Conservation (phyloP, 2,113 vertebrate species). For the Prietella phreatophila region DNA sequence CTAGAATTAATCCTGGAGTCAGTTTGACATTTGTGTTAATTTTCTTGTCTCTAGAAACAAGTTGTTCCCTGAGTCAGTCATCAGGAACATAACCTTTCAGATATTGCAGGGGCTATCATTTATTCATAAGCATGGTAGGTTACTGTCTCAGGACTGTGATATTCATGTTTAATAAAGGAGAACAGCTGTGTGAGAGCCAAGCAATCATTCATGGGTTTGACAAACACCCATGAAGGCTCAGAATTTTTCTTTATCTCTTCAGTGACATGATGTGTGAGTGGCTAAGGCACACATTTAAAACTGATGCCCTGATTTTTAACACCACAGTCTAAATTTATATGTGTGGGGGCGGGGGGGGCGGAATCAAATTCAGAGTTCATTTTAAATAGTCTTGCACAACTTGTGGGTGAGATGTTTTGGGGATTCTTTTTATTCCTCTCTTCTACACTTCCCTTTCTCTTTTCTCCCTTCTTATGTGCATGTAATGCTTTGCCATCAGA, state of each 20-base stretch:
- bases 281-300: not conserved
- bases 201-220: constrained; percentile 45
- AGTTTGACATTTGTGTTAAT: constrained; percentile 55
- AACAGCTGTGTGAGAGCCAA: constrained; percentile 33
- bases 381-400: constrained; percentile 54
- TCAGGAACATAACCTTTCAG: constrained; percentile 99
- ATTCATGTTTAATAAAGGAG: constrained; percentile 34
- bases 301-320: not conserved
- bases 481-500: constrained; percentile 58
- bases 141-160: constrained; percentile 32
- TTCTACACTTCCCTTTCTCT: constrained; percentile 45
- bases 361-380: not conserved
- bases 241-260: constrained; percentile 32
- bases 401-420: constrained; percentile 41
- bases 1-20: not conserved
- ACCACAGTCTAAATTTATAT: not conserved
- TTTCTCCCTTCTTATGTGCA: constrained; percentile 45
- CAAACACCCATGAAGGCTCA: constrained; percentile 31
- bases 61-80: constrained; percentile 94
- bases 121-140: constrained; percentile 98
- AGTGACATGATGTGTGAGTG: constrained; percentile 55
- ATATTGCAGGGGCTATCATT: constrained; percentile 97
- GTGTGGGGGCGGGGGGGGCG: not conserved
- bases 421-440: constrained; percentile 24
- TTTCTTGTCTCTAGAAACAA: constrained; percentile 86